These are phyloP conservation scores for Helleia helle DNA, from an alignment of 2,888 invertebrate species.

Conservation along the genomic window DNA sequence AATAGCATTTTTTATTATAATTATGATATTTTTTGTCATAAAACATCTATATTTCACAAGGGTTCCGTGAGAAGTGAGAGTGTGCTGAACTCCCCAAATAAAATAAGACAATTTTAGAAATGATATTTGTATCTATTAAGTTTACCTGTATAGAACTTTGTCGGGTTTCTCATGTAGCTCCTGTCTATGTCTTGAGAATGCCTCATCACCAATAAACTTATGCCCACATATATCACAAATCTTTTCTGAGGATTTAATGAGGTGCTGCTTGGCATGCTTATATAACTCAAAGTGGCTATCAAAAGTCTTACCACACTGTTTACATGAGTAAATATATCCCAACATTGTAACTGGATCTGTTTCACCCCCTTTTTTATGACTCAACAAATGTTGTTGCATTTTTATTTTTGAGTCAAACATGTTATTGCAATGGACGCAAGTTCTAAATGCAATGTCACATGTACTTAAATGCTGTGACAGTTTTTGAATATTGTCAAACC, in stretches of 20 bases:
- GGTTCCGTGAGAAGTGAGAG: no score
- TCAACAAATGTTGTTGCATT: constrained; percentile 46
- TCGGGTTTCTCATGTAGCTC: constrained; percentile 38
- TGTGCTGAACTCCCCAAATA: no score
- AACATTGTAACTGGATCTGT: constrained; percentile 37
- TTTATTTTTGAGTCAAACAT: constrained; percentile 54
- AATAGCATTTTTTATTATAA: no score
- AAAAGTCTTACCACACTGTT: constrained; percentile 49
- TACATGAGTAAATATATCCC: constrained; percentile 48
- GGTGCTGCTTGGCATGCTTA: constrained; percentile 51
- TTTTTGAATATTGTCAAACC: constrained; percentile 42
- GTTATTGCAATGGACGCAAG: constrained; percentile 47
- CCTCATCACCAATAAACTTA: constrained; percentile 38
- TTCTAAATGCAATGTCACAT: constrained; percentile 49
- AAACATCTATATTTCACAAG: no score
- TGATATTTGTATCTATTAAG: no score
- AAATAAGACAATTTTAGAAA: no score
- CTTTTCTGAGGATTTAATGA: constrained; percentile 39
- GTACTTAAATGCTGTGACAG: constrained; percentile 50
- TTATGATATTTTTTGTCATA: no score
- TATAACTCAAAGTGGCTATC: constrained; percentile 48
- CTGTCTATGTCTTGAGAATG: constrained; percentile 41
- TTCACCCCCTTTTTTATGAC: constrained; percentile 42
- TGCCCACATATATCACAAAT: constrained; percentile 56
- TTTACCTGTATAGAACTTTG: constrained; percentile 41